Evolutionary conservation across 2,797 vertebrate species (phyloP), one percentile per base, ranked within the genome.

Genomic region (Ficedula albicollis): DNA sequence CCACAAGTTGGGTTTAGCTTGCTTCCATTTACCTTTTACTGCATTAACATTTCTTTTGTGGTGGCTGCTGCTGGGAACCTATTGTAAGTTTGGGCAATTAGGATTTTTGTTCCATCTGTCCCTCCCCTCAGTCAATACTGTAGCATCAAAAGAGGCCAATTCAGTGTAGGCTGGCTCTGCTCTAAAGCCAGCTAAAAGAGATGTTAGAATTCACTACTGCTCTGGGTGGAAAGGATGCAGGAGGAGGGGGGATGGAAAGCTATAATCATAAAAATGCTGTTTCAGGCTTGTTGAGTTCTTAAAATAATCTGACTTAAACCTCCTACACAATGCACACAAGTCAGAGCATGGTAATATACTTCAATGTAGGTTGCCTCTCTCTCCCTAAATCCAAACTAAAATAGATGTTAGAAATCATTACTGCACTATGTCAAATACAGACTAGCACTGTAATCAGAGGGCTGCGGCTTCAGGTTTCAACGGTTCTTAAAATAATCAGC

Each of bases 21-120:
- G 96, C 97, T 97, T 95, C 97, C 96, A 97, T 96, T 97, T 97
- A 97, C 96, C 96, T 97, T 98, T 97, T 96, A 96, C 93, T 94
- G 97, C 97, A 97, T 97, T 98, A 98, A 97, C 97, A 97, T 98
- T 97, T 98, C 98, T 98, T 98, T 98, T 97, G 97, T 97, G 97
- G 96, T n/a, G 93, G 95, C 96, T 97, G 96, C 97, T 96, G 96
- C 96, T 97, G 97, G 93, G 97, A 98, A 97, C 96, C 98, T 96
- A 97, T 98, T 98, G 98, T 98, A 97, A 97, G 97, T 97, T 97
- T 97, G 97, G 96, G 98, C 97, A 98, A 98, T 98, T 98, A 98
- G 54, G 90, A 97, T 97, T 98, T 98, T 98, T 98, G 97, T 97
- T 97, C 97, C 95, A 94, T 97, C 96, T 90, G 96, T 91, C 97